These are phyloP conservation scores for Galleria mellonella DNA, from an alignment of 1,140 invertebrate species.

Conservation along the genomic window DNA sequence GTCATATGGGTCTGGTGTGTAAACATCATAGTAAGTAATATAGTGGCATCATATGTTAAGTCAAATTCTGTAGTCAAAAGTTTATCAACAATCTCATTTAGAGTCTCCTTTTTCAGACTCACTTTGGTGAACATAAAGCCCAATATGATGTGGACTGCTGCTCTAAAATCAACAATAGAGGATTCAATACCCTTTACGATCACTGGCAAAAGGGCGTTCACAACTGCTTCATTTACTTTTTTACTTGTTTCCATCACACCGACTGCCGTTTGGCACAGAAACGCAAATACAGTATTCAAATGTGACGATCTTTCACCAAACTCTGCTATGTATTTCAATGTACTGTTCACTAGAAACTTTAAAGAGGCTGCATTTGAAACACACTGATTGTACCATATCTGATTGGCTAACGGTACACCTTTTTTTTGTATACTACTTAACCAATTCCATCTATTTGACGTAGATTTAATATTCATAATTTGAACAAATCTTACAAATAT, in stretches of 20 bases:
- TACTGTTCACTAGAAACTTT: conserved; percentile 83
- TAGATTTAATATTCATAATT: conserved; percentile 79
- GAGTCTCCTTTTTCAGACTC: conserved; percentile 76
- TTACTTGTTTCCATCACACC: conserved; percentile 78
- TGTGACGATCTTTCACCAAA: conserved; percentile 75
- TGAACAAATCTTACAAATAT: conserved; percentile 91
- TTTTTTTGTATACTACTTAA: conserved; percentile 82
- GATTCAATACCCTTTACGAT: conserved; percentile 82
- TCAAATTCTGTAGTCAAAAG: conserved; percentile 73
- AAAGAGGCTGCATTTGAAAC: conserved; percentile 81
- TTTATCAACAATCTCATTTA: conserved; percentile 78
- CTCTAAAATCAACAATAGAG: conserved; percentile 79
- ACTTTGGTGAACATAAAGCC: conserved; percentile 80
- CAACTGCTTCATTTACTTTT: conserved; percentile 79
- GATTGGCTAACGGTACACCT: conserved; percentile 81
- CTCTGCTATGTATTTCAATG: conserved; percentile 79
- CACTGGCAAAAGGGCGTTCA: conserved; percentile 81
- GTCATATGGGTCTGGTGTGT: conserved; percentile 74
- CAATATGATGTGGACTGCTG: conserved; percentile 84
- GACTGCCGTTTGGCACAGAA: conserved; percentile 83
- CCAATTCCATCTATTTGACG: conserved; percentile 85
- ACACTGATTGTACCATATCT: conserved; percentile 83
- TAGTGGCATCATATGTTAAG: conserved; percentile 74
- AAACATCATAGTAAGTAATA: conserved; percentile 78
- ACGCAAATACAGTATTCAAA: conserved; percentile 83